Conservation (phyloP, 2,797 vertebrate species). For the Syngnathus acus region DNA sequence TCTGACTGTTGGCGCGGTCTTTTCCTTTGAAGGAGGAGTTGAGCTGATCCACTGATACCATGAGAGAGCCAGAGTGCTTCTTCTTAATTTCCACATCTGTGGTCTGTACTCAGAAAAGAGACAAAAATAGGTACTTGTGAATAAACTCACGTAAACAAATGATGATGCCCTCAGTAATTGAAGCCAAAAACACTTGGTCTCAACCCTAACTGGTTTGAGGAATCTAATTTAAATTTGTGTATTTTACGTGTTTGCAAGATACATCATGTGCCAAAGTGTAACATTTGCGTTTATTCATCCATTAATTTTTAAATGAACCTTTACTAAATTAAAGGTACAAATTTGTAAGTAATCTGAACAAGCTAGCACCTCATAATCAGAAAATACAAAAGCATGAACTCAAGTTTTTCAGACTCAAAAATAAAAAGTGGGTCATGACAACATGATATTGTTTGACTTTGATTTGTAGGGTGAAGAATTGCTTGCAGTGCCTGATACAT, state of each 20-base stretch:
- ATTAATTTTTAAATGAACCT: neutral
- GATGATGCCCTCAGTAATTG: neutral
- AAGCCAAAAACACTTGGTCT: neutral
- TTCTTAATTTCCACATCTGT: slow-evolving; percentile 92
- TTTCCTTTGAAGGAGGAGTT: slow-evolving; percentile 90
- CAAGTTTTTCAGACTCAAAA: neutral
- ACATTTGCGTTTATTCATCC: neutral
- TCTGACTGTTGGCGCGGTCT: slow-evolving; percentile 88
- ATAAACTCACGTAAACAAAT: neutral
- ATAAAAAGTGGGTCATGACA: neutral
- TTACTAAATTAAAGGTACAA: neutral
- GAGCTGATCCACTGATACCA: slow-evolving; percentile 96
- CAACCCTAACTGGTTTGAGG: neutral
- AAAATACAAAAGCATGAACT: neutral
- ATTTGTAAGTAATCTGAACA: slow-evolving; percentile 2
- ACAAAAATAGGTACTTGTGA: neutral
- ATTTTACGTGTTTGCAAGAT: neutral
- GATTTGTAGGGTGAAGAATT: neutral
- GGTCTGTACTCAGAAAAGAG: slow-evolving; percentile 68
- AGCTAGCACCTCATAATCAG: neutral
- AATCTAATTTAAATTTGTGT: neutral
- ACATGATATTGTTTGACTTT: neutral
- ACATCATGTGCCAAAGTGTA: neutral
- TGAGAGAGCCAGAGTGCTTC: slow-evolving; percentile 91
- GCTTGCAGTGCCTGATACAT: neutral